Evolutionary conservation across 2,888 invertebrate species (phyloP), one percentile per base, ranked within the genome.

Genomic region (Athalia circularis): DNA sequence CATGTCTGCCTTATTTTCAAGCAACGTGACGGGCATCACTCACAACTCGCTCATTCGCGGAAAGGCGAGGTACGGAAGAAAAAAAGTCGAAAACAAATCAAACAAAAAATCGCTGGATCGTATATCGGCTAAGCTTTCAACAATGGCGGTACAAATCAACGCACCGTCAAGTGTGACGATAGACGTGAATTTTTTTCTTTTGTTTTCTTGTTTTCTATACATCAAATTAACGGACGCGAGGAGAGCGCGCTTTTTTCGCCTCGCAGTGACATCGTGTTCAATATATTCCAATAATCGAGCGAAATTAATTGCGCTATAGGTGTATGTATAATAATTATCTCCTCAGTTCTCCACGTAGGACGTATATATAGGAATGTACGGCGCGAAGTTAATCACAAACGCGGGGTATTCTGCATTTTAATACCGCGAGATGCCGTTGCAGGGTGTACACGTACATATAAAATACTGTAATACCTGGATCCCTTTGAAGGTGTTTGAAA

Each of bases 221-320:
- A 29, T 72, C 72, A 13, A 72, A 47, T 72, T 57, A 72, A 72
- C 72, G 8, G 72, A 72, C 43, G 13, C 47, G 43, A 47, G 29
- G 2, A 29, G 29, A 29, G 29, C 29, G 29, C 29, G 29, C 29
- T 29, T 29, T 29, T 29, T 2, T 2, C 1, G 29, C 29, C 29
- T 29, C 29, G 72, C n/a, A 72, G 72, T 59, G 72, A 72, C 72
- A 47, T n/a, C 47, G 59, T 45, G 59, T 47, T 59, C n/a, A n/a
- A n/a, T 8, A 59, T 15, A 72, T 13, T 70, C 57, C 70, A 45
- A 70, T 70, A 70, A 70, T 29, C 57, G 54, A 54, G 50, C 11
- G 11, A 70, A 70, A 11, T 8, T 70, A 54, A 70, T 70, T 9
- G n/a, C 54, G 13, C 29, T n/a, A 70, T 70, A 57, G 54, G 9